phyloP scores from a whole-genome alignment of 2,113 vertebrate genomes.

The Tretioscincus oriximinensis region DNA sequence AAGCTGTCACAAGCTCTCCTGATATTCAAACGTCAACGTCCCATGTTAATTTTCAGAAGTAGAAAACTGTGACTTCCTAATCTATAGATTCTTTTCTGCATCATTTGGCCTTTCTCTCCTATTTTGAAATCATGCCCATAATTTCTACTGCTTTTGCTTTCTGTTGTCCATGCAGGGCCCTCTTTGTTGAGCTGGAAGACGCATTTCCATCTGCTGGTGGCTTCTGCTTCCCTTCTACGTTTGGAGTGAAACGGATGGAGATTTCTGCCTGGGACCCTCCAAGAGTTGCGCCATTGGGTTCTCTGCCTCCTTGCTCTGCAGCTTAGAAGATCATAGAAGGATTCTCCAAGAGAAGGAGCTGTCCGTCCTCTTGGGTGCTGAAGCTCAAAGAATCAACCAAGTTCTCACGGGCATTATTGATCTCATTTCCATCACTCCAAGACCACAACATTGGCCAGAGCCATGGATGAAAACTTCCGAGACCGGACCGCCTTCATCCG shows the following conservation, averaged over 20 bases:
- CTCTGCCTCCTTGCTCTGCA: background rate
- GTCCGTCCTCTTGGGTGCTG: background rate
- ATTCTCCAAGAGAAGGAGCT: background rate
- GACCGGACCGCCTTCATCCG: slow-evolving; percentile 95
- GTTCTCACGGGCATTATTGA: fast-evolving
- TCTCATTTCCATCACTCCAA: no score
- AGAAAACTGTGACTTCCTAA: background rate
- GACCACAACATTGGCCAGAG: background rate
- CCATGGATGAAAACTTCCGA: slow-evolving; percentile 91
- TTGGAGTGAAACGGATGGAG: slow-evolving; percentile 46
- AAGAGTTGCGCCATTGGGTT: background rate
- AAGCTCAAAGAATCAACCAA: fast-evolving
- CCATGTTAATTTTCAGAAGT: no score
- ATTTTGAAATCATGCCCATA: background rate
- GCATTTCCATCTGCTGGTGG: background rate
- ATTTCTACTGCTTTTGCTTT: background rate
- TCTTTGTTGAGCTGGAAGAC: background rate
- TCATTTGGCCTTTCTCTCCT: no score
- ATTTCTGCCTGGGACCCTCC: fast-evolving
- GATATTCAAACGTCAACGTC: no score
- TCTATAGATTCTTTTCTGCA: background rate
- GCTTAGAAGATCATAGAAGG: background rate
- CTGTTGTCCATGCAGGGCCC: background rate
- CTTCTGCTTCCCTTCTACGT: no score
- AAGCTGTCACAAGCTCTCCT: background rate